These are phyloP conservation scores for Ochropacha duplaris DNA, from an alignment of 2,888 invertebrate genomes.

Conservation along the genomic window DNA sequence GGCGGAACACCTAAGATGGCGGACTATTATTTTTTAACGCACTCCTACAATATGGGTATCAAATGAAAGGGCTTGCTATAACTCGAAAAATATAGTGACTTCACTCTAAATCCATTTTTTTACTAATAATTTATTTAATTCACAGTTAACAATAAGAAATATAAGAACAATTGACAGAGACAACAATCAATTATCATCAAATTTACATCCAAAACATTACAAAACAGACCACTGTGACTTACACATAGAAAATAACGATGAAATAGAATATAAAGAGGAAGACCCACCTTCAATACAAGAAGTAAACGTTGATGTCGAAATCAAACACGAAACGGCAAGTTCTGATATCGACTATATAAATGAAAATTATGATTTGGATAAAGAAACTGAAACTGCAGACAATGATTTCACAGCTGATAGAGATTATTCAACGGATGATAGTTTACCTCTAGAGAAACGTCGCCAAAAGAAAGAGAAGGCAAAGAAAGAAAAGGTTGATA, in stretches of 20 bases:
- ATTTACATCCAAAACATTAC: constrained; percentile 28
- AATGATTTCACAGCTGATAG: constrained; percentile 21
- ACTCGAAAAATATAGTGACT: no score
- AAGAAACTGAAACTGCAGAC: constrained; percentile 13
- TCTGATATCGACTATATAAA: constrained; percentile 16
- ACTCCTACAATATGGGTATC: no score
- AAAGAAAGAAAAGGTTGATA: constrained; percentile 16
- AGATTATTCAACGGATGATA: constrained; percentile 57
- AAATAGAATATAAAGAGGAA: constrained; percentile 17
- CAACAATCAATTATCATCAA: constrained; percentile 37
- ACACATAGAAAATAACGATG: constrained; percentile 20
- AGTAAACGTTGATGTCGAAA: constrained; percentile 30
- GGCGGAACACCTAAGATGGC: no score
- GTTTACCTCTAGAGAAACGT: constrained; percentile 45
- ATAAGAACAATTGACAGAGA: constrained; percentile 50
- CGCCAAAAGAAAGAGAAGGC: constrained; percentile 34
- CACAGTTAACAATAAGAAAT: constrained; percentile 52
- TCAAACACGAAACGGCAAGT: constrained; percentile 26
- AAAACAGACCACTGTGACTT: constrained; percentile 38
- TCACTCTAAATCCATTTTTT: no score
- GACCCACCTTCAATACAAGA: constrained; percentile 1
- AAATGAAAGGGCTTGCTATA: no score
- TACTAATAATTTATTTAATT: constrained; percentile 16
- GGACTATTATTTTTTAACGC: no score
- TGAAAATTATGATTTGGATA: background rate